Evolutionary conservation across 2,888 invertebrate species (phyloP).

Genomic region (Chalcis sispes): DNA sequence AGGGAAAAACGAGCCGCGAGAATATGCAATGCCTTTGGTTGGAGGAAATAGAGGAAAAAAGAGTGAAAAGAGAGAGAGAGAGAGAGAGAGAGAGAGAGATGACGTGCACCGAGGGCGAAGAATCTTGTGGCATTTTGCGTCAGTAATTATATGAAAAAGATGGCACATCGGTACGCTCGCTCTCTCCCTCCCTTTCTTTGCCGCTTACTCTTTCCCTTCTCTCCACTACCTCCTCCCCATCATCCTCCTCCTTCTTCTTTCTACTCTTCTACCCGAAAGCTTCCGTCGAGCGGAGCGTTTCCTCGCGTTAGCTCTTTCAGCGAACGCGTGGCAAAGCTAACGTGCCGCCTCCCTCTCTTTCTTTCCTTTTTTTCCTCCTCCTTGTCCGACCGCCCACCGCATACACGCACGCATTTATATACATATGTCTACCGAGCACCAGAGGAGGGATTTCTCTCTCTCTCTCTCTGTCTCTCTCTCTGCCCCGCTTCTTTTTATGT

Average conservation of each 20-base stretch:
- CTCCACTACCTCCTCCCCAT: background rate
- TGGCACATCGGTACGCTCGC: slow-evolving; percentile 62
- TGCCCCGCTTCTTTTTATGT: slow-evolving; percentile 60
- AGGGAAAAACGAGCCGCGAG: slow-evolving; percentile 6
- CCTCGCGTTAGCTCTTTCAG: background rate
- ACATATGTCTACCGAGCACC: too few relatives aligned
- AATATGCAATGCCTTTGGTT: slow-evolving; percentile 41
- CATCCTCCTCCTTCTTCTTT: background rate
- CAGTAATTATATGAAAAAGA: slow-evolving; percentile 74
- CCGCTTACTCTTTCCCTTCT: slow-evolving; percentile 15
- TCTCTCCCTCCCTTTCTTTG: slow-evolving; percentile 53
- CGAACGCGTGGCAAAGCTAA: slow-evolving; percentile 5
- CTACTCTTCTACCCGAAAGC: slow-evolving; percentile 24
- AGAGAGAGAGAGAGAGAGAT: slow-evolving; percentile 53
- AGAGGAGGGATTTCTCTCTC: too few relatives aligned
- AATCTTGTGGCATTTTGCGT: slow-evolving; percentile 72
- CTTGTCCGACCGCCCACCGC: slow-evolving; percentile 10
- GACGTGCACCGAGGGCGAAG: slow-evolving; percentile 59
- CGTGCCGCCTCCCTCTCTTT: background rate
- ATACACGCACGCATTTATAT: background rate
- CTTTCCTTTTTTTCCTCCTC: background rate
- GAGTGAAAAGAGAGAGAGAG: slow-evolving; percentile 52
- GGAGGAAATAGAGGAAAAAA: slow-evolving; percentile 49
- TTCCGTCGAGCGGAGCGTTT: slow-evolving; percentile 23
- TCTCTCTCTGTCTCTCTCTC: background rate